phyloP scores from a whole-genome alignment of 2,113 vertebrate species.

The Engraulis encrasicolus region DNA sequence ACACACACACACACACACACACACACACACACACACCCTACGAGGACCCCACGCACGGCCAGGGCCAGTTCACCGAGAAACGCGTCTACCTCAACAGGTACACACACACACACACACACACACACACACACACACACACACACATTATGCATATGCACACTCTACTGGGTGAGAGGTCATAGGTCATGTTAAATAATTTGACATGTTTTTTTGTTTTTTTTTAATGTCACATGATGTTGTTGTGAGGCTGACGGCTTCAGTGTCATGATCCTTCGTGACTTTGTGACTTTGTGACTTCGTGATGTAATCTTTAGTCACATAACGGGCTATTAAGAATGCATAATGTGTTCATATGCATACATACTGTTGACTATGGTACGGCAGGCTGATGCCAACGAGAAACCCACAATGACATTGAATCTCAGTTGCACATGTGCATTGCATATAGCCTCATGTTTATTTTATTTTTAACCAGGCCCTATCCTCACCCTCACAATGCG shows the following conservation, averaged over 20 bases:
- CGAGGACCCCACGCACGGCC: slow-evolving; percentile 86
- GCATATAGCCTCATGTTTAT: not conserved
- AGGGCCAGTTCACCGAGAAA: slow-evolving; percentile 91
- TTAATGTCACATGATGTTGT: not conserved
- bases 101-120: not conserved
- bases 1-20: not conserved
- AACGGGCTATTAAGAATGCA: not conserved
- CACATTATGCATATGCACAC: not conserved
- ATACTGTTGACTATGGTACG: too few species aligned
- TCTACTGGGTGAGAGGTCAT: too few species aligned
- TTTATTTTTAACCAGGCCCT: too few species aligned
- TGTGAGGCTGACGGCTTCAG: not conserved
- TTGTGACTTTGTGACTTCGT: not conserved
- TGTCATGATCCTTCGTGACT: not conserved
- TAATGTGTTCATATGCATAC: too few species aligned
- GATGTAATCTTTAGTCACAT: not conserved
- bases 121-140: not conserved
- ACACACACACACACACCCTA: slow-evolving; percentile 47
- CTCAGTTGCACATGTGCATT: not conserved
- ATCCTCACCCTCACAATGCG: not conserved
- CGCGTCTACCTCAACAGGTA: slow-evolving; percentile 96
- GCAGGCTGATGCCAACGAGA: not conserved
- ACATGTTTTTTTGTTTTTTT: not conserved
- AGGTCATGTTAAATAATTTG: not conserved
- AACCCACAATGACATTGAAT: not conserved